Evolutionary conservation across 2,113 vertebrate genomes (phyloP).

Genomic region (Scomber colias): DNA sequence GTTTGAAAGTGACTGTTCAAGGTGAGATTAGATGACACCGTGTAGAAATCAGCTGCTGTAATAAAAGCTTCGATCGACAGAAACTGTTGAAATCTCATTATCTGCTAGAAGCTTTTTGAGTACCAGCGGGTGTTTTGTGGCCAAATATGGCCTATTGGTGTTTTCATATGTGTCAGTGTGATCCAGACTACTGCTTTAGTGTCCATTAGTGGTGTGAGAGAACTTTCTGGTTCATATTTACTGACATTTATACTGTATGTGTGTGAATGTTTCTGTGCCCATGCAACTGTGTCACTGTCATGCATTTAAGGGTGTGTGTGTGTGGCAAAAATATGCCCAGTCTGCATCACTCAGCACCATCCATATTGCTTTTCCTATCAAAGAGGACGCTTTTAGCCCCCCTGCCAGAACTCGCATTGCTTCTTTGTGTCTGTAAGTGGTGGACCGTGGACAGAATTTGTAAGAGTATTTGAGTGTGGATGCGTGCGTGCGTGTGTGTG

Average conservation of each 20-base stretch:
- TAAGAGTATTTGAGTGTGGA: not conserved
- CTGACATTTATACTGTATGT: not conserved
- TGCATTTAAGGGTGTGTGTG: not conserved
- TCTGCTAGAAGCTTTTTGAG: conserved; percentile 23
- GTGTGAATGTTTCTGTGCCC: conserved; percentile 5
- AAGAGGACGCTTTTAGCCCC: conserved; percentile 66
- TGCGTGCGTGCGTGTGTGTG: not conserved
- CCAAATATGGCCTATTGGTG: conserved; percentile 4
- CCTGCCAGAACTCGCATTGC: conserved; percentile 19
- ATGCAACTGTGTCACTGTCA: conserved; percentile 21
- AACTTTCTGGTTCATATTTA: conserved; percentile 16
- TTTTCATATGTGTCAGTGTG: not conserved
- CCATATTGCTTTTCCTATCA: conserved; percentile 47
- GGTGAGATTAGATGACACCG: conserved; percentile 2
- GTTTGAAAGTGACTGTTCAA: not conserved
- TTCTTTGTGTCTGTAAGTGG: conserved; percentile 62
- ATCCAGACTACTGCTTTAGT: not conserved
- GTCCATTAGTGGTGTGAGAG: conserved; percentile 33
- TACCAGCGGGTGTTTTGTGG: conserved; percentile 1
- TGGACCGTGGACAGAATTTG: conserved; percentile 39
- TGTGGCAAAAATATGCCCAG: conserved; percentile 7
- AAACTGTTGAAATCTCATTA: not conserved
- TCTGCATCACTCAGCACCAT: conserved; percentile 41
- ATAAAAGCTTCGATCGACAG: conserved; percentile 2
- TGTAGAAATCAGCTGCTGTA: not conserved